These are phyloP conservation scores for Lutraria rhynchaena DNA, from an alignment of 1,140 invertebrate genomes.

Conservation along the genomic window DNA sequence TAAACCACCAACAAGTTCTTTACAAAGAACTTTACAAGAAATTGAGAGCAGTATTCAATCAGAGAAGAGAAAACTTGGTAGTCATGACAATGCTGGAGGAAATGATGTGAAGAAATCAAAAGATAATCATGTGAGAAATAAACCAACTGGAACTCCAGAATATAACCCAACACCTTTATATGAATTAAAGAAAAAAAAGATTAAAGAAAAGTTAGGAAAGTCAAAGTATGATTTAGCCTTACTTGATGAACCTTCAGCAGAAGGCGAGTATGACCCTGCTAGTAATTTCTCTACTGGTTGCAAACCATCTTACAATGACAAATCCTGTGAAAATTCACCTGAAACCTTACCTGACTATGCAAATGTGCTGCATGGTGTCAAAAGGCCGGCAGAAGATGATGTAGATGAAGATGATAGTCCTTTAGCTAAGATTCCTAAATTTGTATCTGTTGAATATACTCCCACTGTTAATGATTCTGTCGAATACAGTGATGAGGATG, in stretches of 20 bases:
- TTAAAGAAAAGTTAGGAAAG: slow-evolving; percentile 47
- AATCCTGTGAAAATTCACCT: neutral
- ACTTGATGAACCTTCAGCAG: slow-evolving; percentile 54
- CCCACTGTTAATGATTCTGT: slow-evolving; percentile 39
- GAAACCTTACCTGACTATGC: slow-evolving; percentile 43
- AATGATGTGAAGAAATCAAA: slow-evolving; percentile 6
- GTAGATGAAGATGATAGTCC: slow-evolving; percentile 54
- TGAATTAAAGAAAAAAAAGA: slow-evolving; percentile 83
- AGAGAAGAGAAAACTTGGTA: slow-evolving; percentile 43
- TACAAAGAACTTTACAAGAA: slow-evolving; percentile 44
- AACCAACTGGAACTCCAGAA: slow-evolving; percentile 71
- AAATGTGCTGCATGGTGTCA: slow-evolving; percentile 34
- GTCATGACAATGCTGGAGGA: slow-evolving; percentile 1
- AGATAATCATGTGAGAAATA: slow-evolving; percentile 34
- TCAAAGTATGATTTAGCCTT: slow-evolving; percentile 59
- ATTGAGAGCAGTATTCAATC: slow-evolving; percentile 45
- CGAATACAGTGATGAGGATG: slow-evolving; percentile 60
- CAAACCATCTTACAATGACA: slow-evolving; percentile 3
- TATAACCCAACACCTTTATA: slow-evolving; percentile 87
- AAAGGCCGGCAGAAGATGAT: slow-evolving; percentile 39
- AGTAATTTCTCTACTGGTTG: slow-evolving; percentile 69
- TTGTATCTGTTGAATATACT: slow-evolving; percentile 56
- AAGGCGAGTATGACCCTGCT: slow-evolving; percentile 76
- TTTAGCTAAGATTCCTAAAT: slow-evolving; percentile 53
- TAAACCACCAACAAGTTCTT: slow-evolving; percentile 25